phyloP scores from a whole-genome alignment of 2,888 invertebrate genomes.

The Andrena praecox region DNA sequence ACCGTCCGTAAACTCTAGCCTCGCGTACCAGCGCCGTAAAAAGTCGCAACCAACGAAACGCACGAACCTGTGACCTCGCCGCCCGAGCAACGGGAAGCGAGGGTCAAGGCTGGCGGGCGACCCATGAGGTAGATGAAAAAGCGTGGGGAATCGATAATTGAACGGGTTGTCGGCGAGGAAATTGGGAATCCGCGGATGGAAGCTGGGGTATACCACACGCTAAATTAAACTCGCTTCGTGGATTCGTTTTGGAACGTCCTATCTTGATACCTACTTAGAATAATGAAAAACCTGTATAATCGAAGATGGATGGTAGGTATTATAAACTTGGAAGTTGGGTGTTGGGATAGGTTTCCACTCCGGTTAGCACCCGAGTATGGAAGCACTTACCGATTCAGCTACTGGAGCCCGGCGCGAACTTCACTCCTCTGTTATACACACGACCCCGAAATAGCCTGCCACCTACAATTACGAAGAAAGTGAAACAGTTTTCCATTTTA shows the following conservation, averaged over 20 bases:
- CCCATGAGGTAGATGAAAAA: conserved; percentile 66
- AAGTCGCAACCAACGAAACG: conserved; percentile 20
- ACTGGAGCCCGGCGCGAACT: background rate
- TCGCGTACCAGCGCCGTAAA: background rate
- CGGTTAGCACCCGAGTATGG: background rate
- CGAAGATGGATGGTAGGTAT: background rate
- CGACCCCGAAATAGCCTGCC: conserved; percentile 15
- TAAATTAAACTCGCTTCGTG: conserved; percentile 1
- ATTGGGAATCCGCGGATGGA: background rate
- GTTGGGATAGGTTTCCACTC: background rate
- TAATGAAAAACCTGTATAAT: background rate
- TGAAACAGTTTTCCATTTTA: conserved; percentile 5
- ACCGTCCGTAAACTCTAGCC: background rate
- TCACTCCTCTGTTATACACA: background rate
- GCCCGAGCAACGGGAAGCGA: conserved; percentile 46
- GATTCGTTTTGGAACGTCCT: background rate
- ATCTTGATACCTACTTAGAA: background rate
- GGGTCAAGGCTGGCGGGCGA: conserved; percentile 65
- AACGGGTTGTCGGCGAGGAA: conserved; percentile 40
- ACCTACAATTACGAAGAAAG: background rate
- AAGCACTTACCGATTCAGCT: background rate
- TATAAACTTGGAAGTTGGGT: background rate
- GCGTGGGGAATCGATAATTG: conserved; percentile 72
- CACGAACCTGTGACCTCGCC: conserved; percentile 39
- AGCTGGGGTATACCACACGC: background rate